Base-by-base conservation (phyloP, 2,888 invertebrate species). In the Apotomis capreana region DNA sequence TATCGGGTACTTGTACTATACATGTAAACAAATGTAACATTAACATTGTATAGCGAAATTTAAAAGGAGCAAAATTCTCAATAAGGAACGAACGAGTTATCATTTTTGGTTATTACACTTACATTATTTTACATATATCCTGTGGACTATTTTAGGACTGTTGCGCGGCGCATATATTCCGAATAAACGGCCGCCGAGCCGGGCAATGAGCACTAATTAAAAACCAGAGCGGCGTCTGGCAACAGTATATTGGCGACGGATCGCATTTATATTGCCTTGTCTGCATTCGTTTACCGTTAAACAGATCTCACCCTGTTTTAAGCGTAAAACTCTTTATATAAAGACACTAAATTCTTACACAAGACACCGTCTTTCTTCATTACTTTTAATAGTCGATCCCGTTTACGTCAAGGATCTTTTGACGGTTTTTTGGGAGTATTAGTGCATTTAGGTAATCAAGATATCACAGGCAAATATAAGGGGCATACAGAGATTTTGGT, bases 211-310 rank as follows among this genome's bases (percentile, higher is more conserved):
- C 64, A 71, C 65, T 69, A 71, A 74, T 74, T 74, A 74, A 74
- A 74, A 74, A 70, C 58, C 74, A 67, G 68, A 62, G 62, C 74
- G 63, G 68, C 74, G 71, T 40, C 51, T 51, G 71, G 68, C 74
- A 74, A 74, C 74, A 71, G 70, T 71, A 65, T 69, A 49, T 62
- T 67, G 60, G 68, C 68, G 70, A 69, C 74, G 68, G 52, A 68
- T 59, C 59, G 74, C 71, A 74, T 74, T 71, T 74, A 71, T 68
- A 74, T 74, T 64, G 60, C 71, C 74, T 71, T 71, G 63, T 74
- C 71, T 71, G 54, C 74, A 68, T 68, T 54, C 68, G 62, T 55
- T 70, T 70, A 74, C 74, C 70, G 74, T 74, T 74, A 64, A 59
- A 70, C 69, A 60, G 68, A 74, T 68, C 67, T 69, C 63, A 73